Evolutionary conservation across 37 sponge, comb jelly and placozoan species (phyloP), one percentile per base, ranked within the genome.

Genomic region (Ephydatia muelleri): DNA sequence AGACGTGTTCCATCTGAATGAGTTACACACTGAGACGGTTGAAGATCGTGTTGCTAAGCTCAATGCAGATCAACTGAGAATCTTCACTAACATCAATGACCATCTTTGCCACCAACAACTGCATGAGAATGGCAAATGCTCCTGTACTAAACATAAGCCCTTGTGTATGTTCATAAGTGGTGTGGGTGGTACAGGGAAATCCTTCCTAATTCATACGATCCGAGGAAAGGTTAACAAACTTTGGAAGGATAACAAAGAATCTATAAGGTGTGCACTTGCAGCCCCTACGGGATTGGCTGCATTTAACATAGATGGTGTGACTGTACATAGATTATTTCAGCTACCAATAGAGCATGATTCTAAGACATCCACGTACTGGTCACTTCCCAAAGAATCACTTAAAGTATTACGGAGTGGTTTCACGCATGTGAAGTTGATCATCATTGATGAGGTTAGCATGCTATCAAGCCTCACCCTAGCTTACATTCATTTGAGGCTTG

Each of bases 391-490:
- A 68, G 82, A 70, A 29, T 38, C 81, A 78, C 78, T 77, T 8
- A 80, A 87, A 66, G 64, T 83, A 9, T 80, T 81, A 82, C 27
- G 71, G 19, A 74, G n/a, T 31, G 49, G 67, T 3, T 86, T 93
- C 35, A 25, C 72, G 21, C 23, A 70, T 47, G 40, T 85, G 16
- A 78, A 78, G 22, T 21, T 86, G 32, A 27, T 93, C 30, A 84
- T 93, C 13, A 83, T 89, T 72, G 94, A 93, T 64, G 88, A 93
- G 57, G 78, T 93, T 2, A 85, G 86, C 32, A 89, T 93, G 90
- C 69, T 92, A 5, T 85, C 86, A 43, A 88, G 70, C 47, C 57
- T 87, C 26, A 87, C 49, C 40, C 47, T 91, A 16, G 36, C 76
- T 2, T 85, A 80, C 77, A 76, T 86, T 19, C 86, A 91, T 70